These are phyloP conservation scores for Hydrophis major DNA, from an alignment of 2,797 vertebrate species.

Conservation along the genomic window DNA sequence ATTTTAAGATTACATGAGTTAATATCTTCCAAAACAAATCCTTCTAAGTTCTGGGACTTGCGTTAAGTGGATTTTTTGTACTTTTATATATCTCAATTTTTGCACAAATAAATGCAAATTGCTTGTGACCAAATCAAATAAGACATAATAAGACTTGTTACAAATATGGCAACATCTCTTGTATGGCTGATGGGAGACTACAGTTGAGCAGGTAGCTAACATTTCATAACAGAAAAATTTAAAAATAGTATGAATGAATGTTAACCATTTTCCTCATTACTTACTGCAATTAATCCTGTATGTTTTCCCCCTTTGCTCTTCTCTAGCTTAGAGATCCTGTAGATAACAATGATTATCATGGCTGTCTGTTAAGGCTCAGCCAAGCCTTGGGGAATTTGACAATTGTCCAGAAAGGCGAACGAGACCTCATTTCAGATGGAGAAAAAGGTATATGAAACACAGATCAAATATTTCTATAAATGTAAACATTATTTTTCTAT, in stretches of 20 bases:
- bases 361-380: slow-evolving; percentile 85
- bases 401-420: slow-evolving; percentile 90
- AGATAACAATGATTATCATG: slow-evolving; percentile 78
- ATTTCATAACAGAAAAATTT: not conserved
- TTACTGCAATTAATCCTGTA: slow-evolving; percentile 40
- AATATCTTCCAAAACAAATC: not conserved
- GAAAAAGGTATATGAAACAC: slow-evolving; percentile 80
- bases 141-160: not conserved
- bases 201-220: not conserved
- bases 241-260: not conserved
- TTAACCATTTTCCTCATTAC: not conserved
- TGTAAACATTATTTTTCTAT: not conserved
- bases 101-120: not conserved
- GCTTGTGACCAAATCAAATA: not conserved
- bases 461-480: not conserved
- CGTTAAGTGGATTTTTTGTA: not conserved
- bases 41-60: not conserved
- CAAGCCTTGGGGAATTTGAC: slow-evolving; percentile 92
- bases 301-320: slow-evolving; percentile 46
- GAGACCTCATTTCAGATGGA: slow-evolving; percentile 91
- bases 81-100: not conserved
- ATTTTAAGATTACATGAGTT: not conserved
- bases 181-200: not conserved
- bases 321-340: slow-evolving; percentile 82
- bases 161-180: not conserved